Base-by-base conservation (phyloP, 2,888 invertebrate species). In the Acrobasis consociella region DNA sequence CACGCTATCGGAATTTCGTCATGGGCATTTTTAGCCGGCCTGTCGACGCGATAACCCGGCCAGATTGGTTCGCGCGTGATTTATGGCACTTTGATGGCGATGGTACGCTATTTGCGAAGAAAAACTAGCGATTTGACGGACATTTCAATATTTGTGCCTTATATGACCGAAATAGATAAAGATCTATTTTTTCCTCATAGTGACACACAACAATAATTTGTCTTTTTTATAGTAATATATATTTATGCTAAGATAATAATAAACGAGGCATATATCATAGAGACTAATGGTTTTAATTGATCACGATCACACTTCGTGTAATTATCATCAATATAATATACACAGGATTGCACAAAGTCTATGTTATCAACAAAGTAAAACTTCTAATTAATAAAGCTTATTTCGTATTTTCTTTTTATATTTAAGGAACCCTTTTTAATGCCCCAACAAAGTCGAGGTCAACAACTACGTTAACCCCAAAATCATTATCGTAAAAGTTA, bases 21-120 rank as follows among this genome's bases (percentile, higher is more conserved):
- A 65, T 62, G 69, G 73, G 67, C 73, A 71, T 75, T 78, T 80
- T 78, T 77, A 77, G 78, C 76, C 73, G 72, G 73, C 71, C 62
- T n/a, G 64, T 59, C 51, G 10, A 58, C 51, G 51, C 72, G 75
- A 80, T 78, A 78, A 76, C 75, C 74, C 70, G 53, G 59, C 60
- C 59, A 69, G 77, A 77, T 74, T 71, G 65, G 70, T 70, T 72
- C 76, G 69, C 62, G 72, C 72, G 72, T 77, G 78, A 77, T 78
- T 78, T 77, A 78, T 75, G 69, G 58, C 64, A 10, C 42, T 37
- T 49, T 37, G 31, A 62, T 52, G 51, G 22, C 42, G 51, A 60
- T 60, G 17, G 37, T 51, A 38, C 59, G 38, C 15, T 69, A 58
- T 73, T 66, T 59, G 56, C 52, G 65, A 62, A 63, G 65, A 62